These are phyloP conservation scores for Subacronicta megacephala DNA, from an alignment of 2,888 invertebrate species.

Conservation along the genomic window DNA sequence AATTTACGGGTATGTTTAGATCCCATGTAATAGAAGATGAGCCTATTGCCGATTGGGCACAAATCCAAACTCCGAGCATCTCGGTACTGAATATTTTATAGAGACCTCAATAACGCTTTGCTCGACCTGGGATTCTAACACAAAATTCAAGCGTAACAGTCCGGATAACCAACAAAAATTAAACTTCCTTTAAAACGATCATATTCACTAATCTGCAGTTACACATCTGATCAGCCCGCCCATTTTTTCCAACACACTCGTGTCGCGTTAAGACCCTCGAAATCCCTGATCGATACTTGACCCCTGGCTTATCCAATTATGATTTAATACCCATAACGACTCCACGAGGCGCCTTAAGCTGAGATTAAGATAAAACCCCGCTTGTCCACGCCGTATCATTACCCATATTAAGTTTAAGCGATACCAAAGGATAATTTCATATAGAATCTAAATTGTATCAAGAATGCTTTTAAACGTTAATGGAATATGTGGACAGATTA, in stretches of 20 bases:
- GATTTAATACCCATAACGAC: constrained; percentile 83
- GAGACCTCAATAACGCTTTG: too few species aligned
- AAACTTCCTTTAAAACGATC: too few species aligned
- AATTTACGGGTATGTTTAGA: too few species aligned
- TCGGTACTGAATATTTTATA: too few species aligned
- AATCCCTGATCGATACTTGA: constrained; percentile 77
- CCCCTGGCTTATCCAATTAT: constrained; percentile 85
- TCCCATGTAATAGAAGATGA: too few species aligned
- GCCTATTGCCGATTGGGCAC: too few species aligned
- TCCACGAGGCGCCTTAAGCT: constrained; percentile 78
- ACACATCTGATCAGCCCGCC: constrained; percentile 13
- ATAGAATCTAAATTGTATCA: constrained; percentile 85
- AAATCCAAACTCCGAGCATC: too few species aligned
- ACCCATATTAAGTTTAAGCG: constrained; percentile 77
- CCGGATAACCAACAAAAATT: too few species aligned
- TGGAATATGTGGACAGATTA: constrained; percentile 73
- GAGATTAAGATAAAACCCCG: constrained; percentile 83
- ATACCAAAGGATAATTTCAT: constrained; percentile 71
- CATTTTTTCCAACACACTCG: constrained; percentile 16
- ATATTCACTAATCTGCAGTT: constrained; percentile 1
- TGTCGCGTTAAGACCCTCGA: constrained; percentile 51
- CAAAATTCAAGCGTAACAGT: too few species aligned
- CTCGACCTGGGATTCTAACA: too few species aligned
- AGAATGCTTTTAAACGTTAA: constrained; percentile 65
- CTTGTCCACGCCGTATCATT: constrained; percentile 83